phyloP scores from a whole-genome alignment of 2,797 vertebrate species.

The Loriculus beryllinus region DNA sequence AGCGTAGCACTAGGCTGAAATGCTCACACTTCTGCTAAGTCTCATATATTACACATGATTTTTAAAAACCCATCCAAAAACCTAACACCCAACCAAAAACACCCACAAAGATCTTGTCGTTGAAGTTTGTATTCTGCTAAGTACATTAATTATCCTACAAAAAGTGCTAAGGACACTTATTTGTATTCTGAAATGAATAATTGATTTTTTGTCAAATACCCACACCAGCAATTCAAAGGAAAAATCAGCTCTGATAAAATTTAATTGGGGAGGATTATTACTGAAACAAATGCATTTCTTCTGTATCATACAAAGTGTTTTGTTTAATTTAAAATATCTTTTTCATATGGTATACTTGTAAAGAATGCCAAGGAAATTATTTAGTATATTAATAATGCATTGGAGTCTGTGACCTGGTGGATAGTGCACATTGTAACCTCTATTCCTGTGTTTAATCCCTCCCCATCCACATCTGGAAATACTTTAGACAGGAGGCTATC shows the following conservation, averaged over 20 bases:
- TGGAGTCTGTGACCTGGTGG: not conserved
- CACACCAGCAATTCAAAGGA: not conserved
- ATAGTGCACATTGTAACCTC: not conserved
- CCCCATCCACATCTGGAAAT: not conserved
- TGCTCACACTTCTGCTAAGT: not conserved
- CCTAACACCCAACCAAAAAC: not conserved
- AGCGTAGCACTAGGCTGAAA: not conserved
- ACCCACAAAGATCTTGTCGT: not conserved
- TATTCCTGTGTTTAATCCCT: not conserved
- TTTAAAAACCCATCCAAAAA: rapidly evolving
- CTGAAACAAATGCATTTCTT: not conserved
- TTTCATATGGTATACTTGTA: not conserved
- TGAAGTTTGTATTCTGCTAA: not conserved
- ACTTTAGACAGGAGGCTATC: not conserved
- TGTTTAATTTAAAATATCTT: not conserved
- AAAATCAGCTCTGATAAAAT: not conserved
- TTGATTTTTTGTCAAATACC: not conserved
- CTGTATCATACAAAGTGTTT: not conserved
- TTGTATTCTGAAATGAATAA: not conserved
- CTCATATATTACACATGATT: not conserved
- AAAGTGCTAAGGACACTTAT: not conserved
- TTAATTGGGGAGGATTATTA: not conserved
- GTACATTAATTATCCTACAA: not conserved
- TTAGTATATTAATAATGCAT: not conserved
- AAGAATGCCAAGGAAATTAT: not conserved